Percentiles rank a stretch among this genome's conserved stretches.
Conservation (phyloP, 2,113 vertebrate species). For the Corynorhinus townsendii region DNA sequence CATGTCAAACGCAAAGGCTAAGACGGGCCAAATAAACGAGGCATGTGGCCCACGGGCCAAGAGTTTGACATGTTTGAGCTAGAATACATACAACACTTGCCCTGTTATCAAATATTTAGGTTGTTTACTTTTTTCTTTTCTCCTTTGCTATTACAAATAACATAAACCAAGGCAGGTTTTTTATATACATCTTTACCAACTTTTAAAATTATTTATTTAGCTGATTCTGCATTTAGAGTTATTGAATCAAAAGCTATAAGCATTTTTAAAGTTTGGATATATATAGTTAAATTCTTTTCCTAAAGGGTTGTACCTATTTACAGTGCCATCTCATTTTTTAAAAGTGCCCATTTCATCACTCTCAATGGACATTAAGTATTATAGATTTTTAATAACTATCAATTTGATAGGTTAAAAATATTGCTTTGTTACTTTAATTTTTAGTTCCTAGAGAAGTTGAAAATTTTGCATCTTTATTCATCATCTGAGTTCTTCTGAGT, state of each 20-base stretch:
- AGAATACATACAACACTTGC: not conserved
- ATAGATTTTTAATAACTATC: not conserved
- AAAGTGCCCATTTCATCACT: not conserved
- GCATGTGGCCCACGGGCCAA: too few species aligned
- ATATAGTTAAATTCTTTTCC: not conserved
- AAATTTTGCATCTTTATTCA: not conserved
- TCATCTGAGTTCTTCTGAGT: not conserved
- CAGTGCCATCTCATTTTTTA: not conserved
- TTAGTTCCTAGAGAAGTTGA: conserved; percentile 1
- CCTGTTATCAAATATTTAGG: not conserved
- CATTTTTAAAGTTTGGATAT: not conserved
- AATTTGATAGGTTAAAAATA: conserved; percentile 19
- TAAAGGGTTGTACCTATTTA: not conserved
- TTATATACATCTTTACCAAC: not conserved
- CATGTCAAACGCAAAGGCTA: too few species aligned
- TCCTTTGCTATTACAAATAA: not conserved
- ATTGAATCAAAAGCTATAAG: not conserved
- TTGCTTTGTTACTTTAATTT: not conserved
- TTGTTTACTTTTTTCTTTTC: not conserved
- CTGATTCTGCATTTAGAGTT: not conserved
- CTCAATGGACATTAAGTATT: not conserved
- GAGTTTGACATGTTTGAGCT: too few species aligned
- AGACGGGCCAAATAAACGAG: too few species aligned
- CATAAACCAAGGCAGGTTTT: not conserved
- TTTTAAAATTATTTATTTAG: not conserved